phyloP scores from a whole-genome alignment of 2,797 vertebrate genomes.

The Chrosomus eos region DNA sequence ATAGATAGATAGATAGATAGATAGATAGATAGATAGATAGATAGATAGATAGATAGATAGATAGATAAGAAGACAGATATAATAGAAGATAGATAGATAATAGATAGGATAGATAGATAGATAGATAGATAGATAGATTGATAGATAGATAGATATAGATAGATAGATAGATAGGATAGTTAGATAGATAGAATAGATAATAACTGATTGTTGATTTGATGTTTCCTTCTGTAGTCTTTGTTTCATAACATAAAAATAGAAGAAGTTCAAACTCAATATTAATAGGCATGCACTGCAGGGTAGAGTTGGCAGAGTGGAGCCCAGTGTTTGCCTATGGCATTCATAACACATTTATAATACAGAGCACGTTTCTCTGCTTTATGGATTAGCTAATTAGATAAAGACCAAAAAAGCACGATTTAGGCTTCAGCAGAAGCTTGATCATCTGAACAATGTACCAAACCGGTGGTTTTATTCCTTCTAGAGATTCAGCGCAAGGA shows the following conservation, averaged over 20 bases:
- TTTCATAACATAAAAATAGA: neutral
- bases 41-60: too few species aligned
- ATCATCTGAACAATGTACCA: conserved; percentile 73
- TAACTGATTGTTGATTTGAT: neutral
- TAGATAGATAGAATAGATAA: too few species aligned
- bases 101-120: too few species aligned
- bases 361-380: conserved; percentile 11
- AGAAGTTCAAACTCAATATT: neutral
- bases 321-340: neutral
- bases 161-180: too few species aligned
- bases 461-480: conserved; percentile 72
- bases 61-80: too few species aligned
- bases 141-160: too few species aligned
- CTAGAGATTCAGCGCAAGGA: conserved; percentile 81
- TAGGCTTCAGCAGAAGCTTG: conserved; percentile 74
- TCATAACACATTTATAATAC: neutral
- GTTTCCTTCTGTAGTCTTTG: too few species aligned
- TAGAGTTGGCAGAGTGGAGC: neutral
- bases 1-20: too few species aligned
- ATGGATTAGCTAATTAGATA: conserved; percentile 31
- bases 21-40: too few species aligned
- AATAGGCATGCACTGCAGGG: neutral
- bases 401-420: conserved; percentile 1
- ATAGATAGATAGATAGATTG: too few species aligned
- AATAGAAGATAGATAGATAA: too few species aligned